Evolutionary conservation across 2,888 invertebrate species (phyloP).

Genomic region (Euzophera pinguis): DNA sequence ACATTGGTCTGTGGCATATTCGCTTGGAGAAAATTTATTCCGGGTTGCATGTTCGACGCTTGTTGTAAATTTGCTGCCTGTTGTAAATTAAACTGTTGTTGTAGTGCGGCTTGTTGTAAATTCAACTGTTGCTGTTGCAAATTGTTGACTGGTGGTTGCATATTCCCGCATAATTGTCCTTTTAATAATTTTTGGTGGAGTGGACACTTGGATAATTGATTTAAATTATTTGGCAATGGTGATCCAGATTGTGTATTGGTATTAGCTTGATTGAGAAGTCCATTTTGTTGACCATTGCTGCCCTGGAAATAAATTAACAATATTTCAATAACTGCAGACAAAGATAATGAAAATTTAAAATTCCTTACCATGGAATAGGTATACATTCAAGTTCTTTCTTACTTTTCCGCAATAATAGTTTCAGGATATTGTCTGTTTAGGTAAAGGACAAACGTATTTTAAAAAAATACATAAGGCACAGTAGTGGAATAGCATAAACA

Average conservation of each 20-base stretch:
- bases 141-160: slow-evolving; percentile 22
- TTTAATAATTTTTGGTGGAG: slow-evolving; percentile 14
- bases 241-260: slow-evolving; percentile 24
- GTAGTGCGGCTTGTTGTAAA: slow-evolving; percentile 19
- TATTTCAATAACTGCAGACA: too few relatives aligned
- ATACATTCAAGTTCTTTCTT: too few relatives aligned
- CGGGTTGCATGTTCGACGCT: not conserved
- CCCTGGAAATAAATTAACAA: slow-evolving; percentile 34
- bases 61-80: slow-evolving; percentile 12
- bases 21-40: slow-evolving; percentile 4
- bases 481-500: too few relatives aligned
- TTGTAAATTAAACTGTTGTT: slow-evolving; percentile 19
- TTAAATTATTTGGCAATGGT: slow-evolving; percentile 23
- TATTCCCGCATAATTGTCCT: slow-evolving; percentile 18
- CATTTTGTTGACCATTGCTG: slow-evolving; percentile 32
- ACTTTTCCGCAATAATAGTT: not conserved
- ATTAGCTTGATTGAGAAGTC: slow-evolving; percentile 28
- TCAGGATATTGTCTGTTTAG: too few relatives aligned
- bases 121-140: slow-evolving; percentile 36
- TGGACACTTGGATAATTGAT: slow-evolving; percentile 17
- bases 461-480: too few relatives aligned
- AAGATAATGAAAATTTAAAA: too few relatives aligned
- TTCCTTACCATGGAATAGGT: too few relatives aligned
- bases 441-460: too few relatives aligned
- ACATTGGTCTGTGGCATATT: slow-evolving; percentile 7